These are phyloP conservation scores for Conus canariensis DNA, from an alignment of 2,888 invertebrate species.

Conservation along the genomic window DNA sequence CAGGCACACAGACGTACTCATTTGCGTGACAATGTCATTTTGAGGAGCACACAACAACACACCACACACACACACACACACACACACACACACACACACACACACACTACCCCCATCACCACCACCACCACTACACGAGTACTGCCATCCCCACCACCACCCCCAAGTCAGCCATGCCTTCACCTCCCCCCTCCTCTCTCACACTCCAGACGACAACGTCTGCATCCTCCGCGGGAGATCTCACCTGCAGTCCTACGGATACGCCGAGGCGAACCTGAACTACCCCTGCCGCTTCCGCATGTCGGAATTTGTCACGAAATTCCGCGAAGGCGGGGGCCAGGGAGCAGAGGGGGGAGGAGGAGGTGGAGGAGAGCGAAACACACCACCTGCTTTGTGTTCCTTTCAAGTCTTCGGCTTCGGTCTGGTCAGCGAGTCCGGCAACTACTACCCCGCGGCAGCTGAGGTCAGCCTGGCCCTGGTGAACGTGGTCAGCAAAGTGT, in stretches of 20 bases:
- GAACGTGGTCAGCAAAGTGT: not conserved
- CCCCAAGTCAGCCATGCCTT: too few relatives aligned
- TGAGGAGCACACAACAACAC: too few relatives aligned
- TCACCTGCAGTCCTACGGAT: not conserved
- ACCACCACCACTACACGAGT: too few relatives aligned
- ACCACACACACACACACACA: too few relatives aligned
- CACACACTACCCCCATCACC: too few relatives aligned
- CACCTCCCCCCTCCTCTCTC: not conserved
- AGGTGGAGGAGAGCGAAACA: not conserved
- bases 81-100: too few relatives aligned
- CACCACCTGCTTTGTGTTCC: not conserved
- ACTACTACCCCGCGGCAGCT: not conserved
- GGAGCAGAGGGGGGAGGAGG: not conserved
- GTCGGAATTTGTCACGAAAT: not conserved
- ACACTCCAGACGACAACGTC: not conserved
- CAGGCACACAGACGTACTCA: not conserved
- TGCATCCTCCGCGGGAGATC: not conserved
- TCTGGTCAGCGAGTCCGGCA: conserved; percentile 8
- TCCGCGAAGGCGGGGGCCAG: not conserved
- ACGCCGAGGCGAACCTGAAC: not conserved
- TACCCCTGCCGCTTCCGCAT: not conserved
- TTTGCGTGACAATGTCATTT: not conserved
- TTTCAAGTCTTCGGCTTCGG: not conserved
- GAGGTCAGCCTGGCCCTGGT: not conserved
- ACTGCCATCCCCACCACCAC: too few relatives aligned